Conservation (phyloP, 2,888 invertebrate genomes). For the Heteromurus nitidus region DNA sequence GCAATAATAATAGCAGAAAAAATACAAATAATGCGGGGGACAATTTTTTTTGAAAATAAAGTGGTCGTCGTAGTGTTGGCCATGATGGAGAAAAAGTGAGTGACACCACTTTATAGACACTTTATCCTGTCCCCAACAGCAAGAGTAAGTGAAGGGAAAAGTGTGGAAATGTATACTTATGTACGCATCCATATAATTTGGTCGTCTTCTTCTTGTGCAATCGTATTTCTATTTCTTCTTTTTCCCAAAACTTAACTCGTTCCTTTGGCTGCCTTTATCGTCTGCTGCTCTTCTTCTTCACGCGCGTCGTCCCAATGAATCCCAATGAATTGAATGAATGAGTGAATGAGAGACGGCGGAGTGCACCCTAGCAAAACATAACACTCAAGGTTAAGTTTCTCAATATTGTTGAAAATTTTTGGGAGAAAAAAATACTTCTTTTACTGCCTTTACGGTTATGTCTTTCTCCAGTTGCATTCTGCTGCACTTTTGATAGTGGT, state of each 20-base stretch:
- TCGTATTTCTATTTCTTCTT: no score
- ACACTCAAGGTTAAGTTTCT: neutral
- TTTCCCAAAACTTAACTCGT: constrained; percentile 8
- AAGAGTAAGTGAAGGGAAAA: constrained; percentile 9
- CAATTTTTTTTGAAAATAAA: neutral
- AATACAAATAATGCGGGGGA: constrained; percentile 1
- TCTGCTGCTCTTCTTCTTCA: no score
- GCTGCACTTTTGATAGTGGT: constrained; percentile 12
- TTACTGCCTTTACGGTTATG: constrained; percentile 30
- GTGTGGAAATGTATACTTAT: neutral
- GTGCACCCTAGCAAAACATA: neutral
- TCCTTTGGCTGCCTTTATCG: constrained; percentile 30
- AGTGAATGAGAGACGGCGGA: neutral
- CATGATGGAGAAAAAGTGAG: constrained; percentile 28
- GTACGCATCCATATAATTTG: constrained; percentile 3
- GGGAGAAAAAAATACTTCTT: constrained; percentile 25
- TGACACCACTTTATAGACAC: constrained; percentile 52
- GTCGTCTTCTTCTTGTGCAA: no score
- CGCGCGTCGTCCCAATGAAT: constrained; percentile 1
- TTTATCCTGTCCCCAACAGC: constrained; percentile 36
- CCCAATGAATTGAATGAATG: constrained; percentile 24
- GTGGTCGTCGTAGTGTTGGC: neutral
- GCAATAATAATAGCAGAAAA: constrained; percentile 35
- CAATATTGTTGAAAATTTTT: constrained; percentile 1
- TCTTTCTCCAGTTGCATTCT: neutral